phyloP scores from a whole-genome alignment of 2,797 vertebrate genomes.

The Pogoniulus pusillus region DNA sequence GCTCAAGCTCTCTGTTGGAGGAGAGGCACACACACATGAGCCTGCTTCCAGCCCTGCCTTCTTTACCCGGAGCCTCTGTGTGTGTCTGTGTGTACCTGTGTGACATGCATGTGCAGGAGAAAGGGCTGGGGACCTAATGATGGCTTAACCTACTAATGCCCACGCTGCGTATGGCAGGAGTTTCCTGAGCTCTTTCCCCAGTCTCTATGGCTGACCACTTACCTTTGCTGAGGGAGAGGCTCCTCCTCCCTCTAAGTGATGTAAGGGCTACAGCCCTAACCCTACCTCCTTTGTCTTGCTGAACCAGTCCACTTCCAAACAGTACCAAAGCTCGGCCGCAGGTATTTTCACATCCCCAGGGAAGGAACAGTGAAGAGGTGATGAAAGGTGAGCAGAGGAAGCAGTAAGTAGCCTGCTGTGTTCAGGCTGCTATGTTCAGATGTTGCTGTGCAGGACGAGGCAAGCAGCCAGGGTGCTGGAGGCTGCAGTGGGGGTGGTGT shows the following conservation, averaged over 20 bases:
- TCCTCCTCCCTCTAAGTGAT: neutral
- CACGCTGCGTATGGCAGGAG: rapidly evolving
- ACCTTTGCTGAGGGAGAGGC: neutral
- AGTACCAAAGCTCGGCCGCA: neutral
- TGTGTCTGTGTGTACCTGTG: neutral
- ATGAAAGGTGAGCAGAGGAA: neutral
- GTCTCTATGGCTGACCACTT: neutral
- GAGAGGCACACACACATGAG: neutral
- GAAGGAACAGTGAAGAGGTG: neutral
- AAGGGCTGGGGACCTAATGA: neutral
- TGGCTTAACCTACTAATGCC: neutral
- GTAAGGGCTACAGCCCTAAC: neutral
- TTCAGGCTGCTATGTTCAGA: neutral
- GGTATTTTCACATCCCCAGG: neutral
- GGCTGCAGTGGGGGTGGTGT: too few relatives aligned
- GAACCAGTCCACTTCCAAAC: neutral
- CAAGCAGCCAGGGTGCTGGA: neutral
- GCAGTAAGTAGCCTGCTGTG: neutral
- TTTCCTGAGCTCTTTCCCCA: neutral
- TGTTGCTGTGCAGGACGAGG: neutral
- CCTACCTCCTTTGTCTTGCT: neutral
- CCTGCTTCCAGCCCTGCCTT: neutral
- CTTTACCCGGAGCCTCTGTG: neutral
- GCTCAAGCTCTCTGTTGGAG: neutral
- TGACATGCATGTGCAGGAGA: rapidly evolving